Percentiles rank a stretch among this genome's conserved stretches.
Conservation (phyloP, 2,888 invertebrate species). For the Gari tellinella region DNA sequence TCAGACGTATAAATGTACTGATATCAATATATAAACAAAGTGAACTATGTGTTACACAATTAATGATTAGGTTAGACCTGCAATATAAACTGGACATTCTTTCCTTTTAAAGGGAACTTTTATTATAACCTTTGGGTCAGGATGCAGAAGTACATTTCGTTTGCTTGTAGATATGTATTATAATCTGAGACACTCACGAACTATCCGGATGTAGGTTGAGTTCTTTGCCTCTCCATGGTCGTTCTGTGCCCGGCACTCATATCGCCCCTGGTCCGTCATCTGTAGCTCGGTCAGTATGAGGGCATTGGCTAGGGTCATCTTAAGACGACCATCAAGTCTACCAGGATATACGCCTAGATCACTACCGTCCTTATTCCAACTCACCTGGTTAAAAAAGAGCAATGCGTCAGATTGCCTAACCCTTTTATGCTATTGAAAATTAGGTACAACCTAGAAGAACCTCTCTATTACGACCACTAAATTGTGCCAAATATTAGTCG, state of each 20-base stretch:
- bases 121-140: too few relatives aligned
- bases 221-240: slow-evolving; percentile 65
- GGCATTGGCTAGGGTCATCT: slow-evolving; percentile 52
- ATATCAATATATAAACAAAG: too few relatives aligned
- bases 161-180: too few relatives aligned
- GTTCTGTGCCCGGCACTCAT: slow-evolving; percentile 74
- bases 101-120: too few relatives aligned
- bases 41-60: too few relatives aligned
- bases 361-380: slow-evolving; percentile 47
- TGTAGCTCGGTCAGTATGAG: slow-evolving; percentile 88
- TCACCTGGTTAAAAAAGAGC: slow-evolving; percentile 22
- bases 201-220: slow-evolving; percentile 62
- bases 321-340: slow-evolving; percentile 27
- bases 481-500: too few relatives aligned
- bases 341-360: slow-evolving; percentile 37
- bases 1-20: too few relatives aligned
- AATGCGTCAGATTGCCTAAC: background rate
- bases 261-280: slow-evolving; percentile 67
- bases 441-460: too few relatives aligned
- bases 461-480: too few relatives aligned
- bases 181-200: slow-evolving; percentile 70
- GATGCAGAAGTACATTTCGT: too few relatives aligned
- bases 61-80: too few relatives aligned
- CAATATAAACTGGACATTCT: too few relatives aligned
- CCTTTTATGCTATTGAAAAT: background rate